Evolutionary conservation across 2,888 invertebrate genomes (phyloP).

Genomic region (Metalampra italica): DNA sequence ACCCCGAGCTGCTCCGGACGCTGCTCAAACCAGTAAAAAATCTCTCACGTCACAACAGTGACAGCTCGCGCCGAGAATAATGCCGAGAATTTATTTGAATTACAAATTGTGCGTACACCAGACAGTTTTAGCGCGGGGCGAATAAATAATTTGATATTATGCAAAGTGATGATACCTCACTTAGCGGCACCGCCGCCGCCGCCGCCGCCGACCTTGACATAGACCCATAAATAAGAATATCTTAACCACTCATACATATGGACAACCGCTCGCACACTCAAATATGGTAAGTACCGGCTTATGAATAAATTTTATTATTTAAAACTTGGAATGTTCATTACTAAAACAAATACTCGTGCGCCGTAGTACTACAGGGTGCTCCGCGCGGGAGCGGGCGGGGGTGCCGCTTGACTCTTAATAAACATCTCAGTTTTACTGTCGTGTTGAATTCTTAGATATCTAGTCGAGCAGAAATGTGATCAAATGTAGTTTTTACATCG

Average conservation of each 20-base stretch:
- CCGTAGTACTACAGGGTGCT: constrained; percentile 74
- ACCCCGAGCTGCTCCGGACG: constrained; percentile 16
- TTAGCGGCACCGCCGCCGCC: constrained; percentile 37
- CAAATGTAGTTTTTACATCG: constrained; percentile 26
- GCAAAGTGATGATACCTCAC: constrained; percentile 70
- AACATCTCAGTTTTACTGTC: not conserved
- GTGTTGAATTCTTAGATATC: not conserved
- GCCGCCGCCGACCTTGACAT: constrained; percentile 69
- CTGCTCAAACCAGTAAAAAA: constrained; percentile 50
- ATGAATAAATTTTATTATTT: constrained; percentile 79
- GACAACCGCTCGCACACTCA: constrained; percentile 71
- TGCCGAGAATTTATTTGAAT: constrained; percentile 71
- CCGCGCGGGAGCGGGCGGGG: constrained; percentile 22
- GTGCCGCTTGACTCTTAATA: not conserved
- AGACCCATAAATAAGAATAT: constrained; percentile 77
- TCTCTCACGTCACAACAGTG: constrained; percentile 63
- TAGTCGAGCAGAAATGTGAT: constrained; percentile 16
- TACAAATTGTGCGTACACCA: constrained; percentile 69
- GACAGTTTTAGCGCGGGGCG: constrained; percentile 71
- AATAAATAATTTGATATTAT: constrained; percentile 78
- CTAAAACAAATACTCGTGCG: constrained; percentile 77
- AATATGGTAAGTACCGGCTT: constrained; percentile 76
- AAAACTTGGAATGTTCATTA: constrained; percentile 78
- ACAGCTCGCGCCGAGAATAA: constrained; percentile 53
- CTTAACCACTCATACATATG: constrained; percentile 77